Percentiles rank a stretch among this genome's conserved stretches.
phyloP scores from a whole-genome alignment of 2,113 vertebrate genomes.

The Chaetorhynchus papuensis region DNA sequence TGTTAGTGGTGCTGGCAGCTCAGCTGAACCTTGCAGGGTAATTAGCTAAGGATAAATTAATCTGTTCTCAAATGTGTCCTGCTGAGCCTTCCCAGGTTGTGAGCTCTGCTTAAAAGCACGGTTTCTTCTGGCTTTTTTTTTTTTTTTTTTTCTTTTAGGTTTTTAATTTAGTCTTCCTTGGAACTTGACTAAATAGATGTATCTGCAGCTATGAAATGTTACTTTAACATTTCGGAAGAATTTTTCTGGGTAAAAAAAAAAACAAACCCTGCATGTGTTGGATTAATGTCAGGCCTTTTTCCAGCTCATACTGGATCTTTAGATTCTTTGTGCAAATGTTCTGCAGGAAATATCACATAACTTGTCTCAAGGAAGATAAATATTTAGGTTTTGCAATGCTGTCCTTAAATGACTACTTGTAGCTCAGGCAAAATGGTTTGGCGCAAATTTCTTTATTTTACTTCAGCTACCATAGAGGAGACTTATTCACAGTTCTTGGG shows the following conservation, averaged over 20 bases:
- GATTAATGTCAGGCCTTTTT: not conserved
- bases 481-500: not conserved
- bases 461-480: not conserved
- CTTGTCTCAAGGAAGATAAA: slow-evolving; percentile 41
- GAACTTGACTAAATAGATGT: not conserved
- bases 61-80: not conserved
- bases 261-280: not conserved
- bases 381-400: slow-evolving; percentile 48
- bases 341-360: slow-evolving; percentile 33
- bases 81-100: not conserved
- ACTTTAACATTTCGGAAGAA: not conserved
- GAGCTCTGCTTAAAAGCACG: not conserved
- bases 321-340: slow-evolving; percentile 15
- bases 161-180: not conserved
- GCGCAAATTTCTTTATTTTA: not conserved
- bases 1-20: slow-evolving; percentile 38
- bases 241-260: not conserved
- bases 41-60: slow-evolving; percentile 59
- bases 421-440: not conserved
- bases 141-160: not conserved
- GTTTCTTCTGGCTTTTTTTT: not conserved
- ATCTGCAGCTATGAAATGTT: not conserved
- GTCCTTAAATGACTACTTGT: slow-evolving; percentile 36
- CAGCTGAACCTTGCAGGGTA: slow-evolving; percentile 18
- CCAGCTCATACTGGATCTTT: not conserved